phyloP scores from a whole-genome alignment of 2,888 invertebrate genomes.

The Eupithecia vulgata region DNA sequence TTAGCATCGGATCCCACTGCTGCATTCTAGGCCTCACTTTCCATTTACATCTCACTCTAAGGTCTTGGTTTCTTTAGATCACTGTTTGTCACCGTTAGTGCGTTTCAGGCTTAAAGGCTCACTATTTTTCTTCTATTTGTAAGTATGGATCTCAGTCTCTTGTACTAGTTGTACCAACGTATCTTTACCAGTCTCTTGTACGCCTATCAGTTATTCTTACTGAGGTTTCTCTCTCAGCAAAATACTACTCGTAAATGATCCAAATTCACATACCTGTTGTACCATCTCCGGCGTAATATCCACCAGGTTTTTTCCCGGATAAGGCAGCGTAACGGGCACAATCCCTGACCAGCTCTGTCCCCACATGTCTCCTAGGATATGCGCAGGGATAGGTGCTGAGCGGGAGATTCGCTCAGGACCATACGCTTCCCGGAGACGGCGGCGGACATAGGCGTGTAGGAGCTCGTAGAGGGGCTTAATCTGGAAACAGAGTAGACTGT shows the following conservation, averaged over 20 bases:
- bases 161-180: no score
- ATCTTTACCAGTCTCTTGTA: no score
- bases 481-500: slow-evolving; percentile 49
- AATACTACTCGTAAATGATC: neutral
- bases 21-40: no score
- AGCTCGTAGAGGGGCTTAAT: slow-evolving; percentile 94
- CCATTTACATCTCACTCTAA: no score
- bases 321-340: slow-evolving; percentile 91
- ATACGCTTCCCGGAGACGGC: slow-evolving; percentile 91
- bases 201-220: neutral
- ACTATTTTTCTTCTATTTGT: no score
- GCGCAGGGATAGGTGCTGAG: slow-evolving; percentile 92
- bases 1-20: no score
- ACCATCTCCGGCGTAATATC: slow-evolving; percentile 94
- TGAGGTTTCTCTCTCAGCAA: neutral
- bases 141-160: no score
- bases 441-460: slow-evolving; percentile 94
- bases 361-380: slow-evolving; percentile 96
- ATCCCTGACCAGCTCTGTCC: slow-evolving; percentile 94
- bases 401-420: slow-evolving; percentile 92
- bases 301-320: slow-evolving; percentile 91
- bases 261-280: slow-evolving; percentile 83
- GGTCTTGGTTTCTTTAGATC: no score
- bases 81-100: no score
- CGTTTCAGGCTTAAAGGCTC: no score